These are phyloP conservation scores for Eupsilia transversa DNA, from an alignment of 2,888 invertebrate species.

Conservation along the genomic window DNA sequence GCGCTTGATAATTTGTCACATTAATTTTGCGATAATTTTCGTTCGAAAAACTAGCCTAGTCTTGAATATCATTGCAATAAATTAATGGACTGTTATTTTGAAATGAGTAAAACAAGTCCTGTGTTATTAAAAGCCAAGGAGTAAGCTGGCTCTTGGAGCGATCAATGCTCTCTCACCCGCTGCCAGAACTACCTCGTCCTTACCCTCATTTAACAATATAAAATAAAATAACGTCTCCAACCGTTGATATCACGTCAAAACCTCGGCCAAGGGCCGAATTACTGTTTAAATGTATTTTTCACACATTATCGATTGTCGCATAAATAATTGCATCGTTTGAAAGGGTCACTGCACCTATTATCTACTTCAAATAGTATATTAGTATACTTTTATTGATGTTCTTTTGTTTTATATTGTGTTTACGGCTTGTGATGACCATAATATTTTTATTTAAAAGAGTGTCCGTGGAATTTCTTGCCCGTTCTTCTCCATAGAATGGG, in stretches of 20 bases:
- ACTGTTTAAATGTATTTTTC: slow-evolving; percentile 74
- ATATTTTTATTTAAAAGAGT: background rate
- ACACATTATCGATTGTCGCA: slow-evolving; percentile 66
- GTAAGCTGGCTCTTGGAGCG: background rate
- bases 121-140: background rate
- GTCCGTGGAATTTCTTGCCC: background rate
- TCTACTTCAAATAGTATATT: slow-evolving; percentile 58
- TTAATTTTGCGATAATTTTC: too few species aligned
- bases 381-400: slow-evolving; percentile 29
- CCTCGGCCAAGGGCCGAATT: slow-evolving; percentile 72
- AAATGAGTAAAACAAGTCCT: background rate
- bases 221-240: slow-evolving; percentile 35
- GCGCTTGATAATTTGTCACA: too few species aligned
- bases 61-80: background rate
- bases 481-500: background rate
- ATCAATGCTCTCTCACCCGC: background rate
- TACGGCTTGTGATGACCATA: background rate
- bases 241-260: slow-evolving; percentile 62
- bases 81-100: background rate
- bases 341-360: slow-evolving; percentile 63
- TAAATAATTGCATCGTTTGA: slow-evolving; percentile 68
- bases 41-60: background rate
- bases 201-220: slow-evolving; percentile 44
- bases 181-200: slow-evolving; percentile 14
- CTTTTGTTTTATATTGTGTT: slow-evolving; percentile 13